Conservation (phyloP, 2,888 invertebrate species). For the Agelastica alni region DNA sequence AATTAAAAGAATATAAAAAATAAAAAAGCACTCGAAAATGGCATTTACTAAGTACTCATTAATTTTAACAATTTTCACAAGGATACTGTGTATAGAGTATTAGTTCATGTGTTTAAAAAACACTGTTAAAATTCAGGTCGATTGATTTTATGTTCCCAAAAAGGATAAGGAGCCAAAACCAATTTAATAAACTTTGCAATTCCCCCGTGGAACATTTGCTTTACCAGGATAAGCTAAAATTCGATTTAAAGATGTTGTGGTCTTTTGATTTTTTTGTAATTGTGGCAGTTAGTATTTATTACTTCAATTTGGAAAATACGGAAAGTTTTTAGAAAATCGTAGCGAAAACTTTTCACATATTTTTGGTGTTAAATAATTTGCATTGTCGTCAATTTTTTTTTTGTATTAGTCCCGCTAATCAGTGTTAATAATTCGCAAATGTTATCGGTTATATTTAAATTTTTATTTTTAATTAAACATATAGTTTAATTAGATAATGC, state of each 20-base stretch:
- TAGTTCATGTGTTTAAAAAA: no score
- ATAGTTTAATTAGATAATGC: no score
- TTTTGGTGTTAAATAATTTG: background rate
- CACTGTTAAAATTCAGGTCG: background rate
- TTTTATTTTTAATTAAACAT: no score
- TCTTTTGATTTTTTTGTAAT: slow-evolving; percentile 22
- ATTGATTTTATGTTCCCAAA: slow-evolving; percentile 3
- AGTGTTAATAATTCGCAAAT: no score
- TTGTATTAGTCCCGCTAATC: no score
- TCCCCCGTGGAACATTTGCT: slow-evolving; percentile 5
- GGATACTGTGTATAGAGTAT: no score
- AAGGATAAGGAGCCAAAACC: slow-evolving; percentile 18
- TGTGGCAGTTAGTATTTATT: slow-evolving; percentile 17
- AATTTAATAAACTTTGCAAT: slow-evolving; percentile 16
- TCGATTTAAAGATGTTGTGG: slow-evolving; percentile 21
- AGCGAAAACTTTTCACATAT: background rate
- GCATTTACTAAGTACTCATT: no score
- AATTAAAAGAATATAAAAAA: no score
- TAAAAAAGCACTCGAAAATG: no score
- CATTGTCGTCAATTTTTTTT: no score
- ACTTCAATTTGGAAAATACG: slow-evolving; percentile 12
- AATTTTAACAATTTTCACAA: no score
- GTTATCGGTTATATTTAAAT: no score
- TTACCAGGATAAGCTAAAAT: slow-evolving; percentile 13
- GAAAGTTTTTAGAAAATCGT: slow-evolving; percentile 3